Base-by-base conservation (phyloP, 2,113 vertebrate genomes). In the Pithys albifrons region DNA sequence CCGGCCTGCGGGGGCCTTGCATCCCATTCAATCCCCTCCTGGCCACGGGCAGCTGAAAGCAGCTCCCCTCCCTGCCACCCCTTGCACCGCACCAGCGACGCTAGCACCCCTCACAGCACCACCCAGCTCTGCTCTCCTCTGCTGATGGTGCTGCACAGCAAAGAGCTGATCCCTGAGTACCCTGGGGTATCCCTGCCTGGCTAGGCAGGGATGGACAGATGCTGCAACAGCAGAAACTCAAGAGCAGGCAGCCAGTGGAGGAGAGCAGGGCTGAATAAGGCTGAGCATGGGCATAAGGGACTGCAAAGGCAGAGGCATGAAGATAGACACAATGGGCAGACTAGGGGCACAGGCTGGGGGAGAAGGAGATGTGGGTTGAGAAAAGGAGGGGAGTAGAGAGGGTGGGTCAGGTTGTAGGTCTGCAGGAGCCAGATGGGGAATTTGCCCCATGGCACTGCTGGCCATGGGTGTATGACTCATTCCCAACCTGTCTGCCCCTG, bases 311-410 rank as follows among this genome's bases (percentile, higher is more conserved):
- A 88, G 65, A 31, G 18, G 35, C 25, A 19, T 24, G 6, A 39
- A 61, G 19, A 39, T 1, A 33, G 43, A 19, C 43, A 31, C 0
- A 0, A 41, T 25, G 27, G 55, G 52, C 27, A 69, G 25, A 41
- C 14, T n/a, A 2, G 4, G 10, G 22, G 5, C 0, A 46, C 35
- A 76, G 41, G 24, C 31, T 57, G 2, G 1, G 19, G 16, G 9
- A 64, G 33, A 90, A 73, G 37, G 15, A 23, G 20, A 28, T 1
- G 2, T 27, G n/a, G 43, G 29, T 10, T 52, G 19, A 48, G 27
- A 69, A 85, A 69, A 54, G 14, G 15, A 89, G 10, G 4, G 1
- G 0, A 5, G 6, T 66, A 69, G 69, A 77, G 31, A 66, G 18
- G 5, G 5, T 77, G 35, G 73, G 23, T 89, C 46, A 45, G 39